Base-by-base conservation (phyloP, 2,797 vertebrate genomes). In the Dicrostonyx torquatus region DNA sequence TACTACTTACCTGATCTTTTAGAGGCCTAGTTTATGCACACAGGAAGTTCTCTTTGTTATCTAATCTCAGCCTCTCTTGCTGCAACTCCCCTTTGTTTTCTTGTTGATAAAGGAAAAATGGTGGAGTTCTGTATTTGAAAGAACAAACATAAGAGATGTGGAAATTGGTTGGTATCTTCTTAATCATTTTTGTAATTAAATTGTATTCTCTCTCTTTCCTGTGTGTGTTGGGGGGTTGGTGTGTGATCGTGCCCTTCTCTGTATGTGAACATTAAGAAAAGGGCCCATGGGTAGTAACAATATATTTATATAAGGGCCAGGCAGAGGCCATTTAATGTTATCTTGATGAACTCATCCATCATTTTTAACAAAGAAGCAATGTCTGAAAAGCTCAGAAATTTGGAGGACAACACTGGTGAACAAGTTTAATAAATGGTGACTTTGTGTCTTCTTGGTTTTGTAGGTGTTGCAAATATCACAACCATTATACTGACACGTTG, bases 31-130 rank as follows among this genome's bases (percentile, higher is more conserved):
- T 18, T 18, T 43, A 62, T 50, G 70, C 26, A 31, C 87, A 48
- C 93, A 95, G 95, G 95, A 97, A 96, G 94, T 95, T 37, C 64
- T 95, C 64, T 88, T 53, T 55, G 50, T 77, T 95, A 97, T 96
- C 95, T 97, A 95, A 97, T 97, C 95, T 95, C 76, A 90, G 88
- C 89, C 58, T 31, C 64, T 89, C 78, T 70, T 58, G 29, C 55
- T 73, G 34, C 80, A 93, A 93, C 73, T n/a, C 82, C 26, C 22
- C 4, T 20, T 58, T 95, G 78, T 94, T 97, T 95, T 88, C 50
- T 40, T 97, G 85, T 73, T 92, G 94, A 90, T 80, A 91, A 55
- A 87, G 79, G 64, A 79, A 89, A 72, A 14, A 3, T 29, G 20
- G 55, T 37, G 34, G 0, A 55, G 1, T 22, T 79, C 68, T 66